Base-by-base conservation (phyloP, 2,113 vertebrate genomes). In the Nothoprocta pentlandii region DNA sequence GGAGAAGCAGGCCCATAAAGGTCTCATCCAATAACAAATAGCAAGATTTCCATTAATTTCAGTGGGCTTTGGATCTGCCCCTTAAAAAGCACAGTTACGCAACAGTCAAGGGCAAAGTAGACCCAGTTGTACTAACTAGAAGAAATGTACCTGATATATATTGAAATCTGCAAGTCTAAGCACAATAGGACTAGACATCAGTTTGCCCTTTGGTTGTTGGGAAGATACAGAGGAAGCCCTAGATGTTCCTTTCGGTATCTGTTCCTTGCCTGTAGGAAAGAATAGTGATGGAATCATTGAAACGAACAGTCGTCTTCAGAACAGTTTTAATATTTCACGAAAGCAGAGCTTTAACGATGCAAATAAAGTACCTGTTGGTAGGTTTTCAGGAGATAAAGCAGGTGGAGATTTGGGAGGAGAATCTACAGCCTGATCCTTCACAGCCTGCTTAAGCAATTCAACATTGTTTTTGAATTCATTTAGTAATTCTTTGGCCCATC, bases 151-250 rank as follows among this genome's bases (percentile, higher is more conserved):
- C 99, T 99, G 99, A 96, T 99, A 99, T 97, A 99, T 99, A 97
- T 98, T 99, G 97, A 99, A 99, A 98, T 99, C 99, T 47, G 99
- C 99, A 97, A 99, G 98, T 97, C 99, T 98, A 96, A 99, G 98
- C 94, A 99, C 99, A 90, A 99, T 94, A 62, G 99, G 99, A 96
- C 99, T 99, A 92, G 99, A 99, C 98, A 99, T 99, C 84, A 99
- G 98, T 95, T 99, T 99, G 25, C 98, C 97, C 97, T 98, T 99
- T 81, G 98, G 98, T 74, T 97, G 98, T 28, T 98, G 97, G 64
- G 96, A 80, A 87, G 98, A 95, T 59, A 98, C 93, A 67, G 98
- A 97, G 92, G 98, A 98, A 96, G 98, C 85, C 91, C 95, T 96
- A 92, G 98, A 97, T 39, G 98, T 98, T 82, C 96, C 97, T 96